phyloP scores from a whole-genome alignment of 2,113 vertebrate genomes.

The Cryptotis parvus region DNA sequence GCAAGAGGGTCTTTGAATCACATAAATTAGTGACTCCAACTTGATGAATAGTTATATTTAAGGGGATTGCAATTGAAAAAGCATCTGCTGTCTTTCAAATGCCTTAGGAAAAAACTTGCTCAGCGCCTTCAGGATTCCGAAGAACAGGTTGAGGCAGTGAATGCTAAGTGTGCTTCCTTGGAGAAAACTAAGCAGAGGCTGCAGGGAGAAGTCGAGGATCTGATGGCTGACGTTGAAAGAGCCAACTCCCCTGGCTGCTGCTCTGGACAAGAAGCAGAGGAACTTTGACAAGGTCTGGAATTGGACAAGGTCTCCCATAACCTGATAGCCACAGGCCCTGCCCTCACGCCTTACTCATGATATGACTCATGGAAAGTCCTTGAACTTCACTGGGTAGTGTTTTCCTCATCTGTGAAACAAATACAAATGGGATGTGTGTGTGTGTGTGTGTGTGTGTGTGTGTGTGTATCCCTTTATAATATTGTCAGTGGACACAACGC shows the following conservation, averaged over 20 bases:
- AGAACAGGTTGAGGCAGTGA: slow-evolving; percentile 83
- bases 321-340: neutral
- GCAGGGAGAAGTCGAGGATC: slow-evolving; percentile 87
- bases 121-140: slow-evolving; percentile 87
- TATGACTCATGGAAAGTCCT: neutral
- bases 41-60: neutral
- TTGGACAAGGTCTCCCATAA: slow-evolving; percentile 88
- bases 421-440: neutral
- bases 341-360: neutral
- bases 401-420: neutral
- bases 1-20: neutral
- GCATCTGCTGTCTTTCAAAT: slow-evolving; percentile 37
- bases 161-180: slow-evolving; percentile 87
- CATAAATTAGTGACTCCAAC: neutral
- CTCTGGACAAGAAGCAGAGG: slow-evolving; percentile 90
- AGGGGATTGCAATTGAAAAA: slow-evolving; percentile 17
- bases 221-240: slow-evolving; percentile 89
- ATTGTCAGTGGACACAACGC: neutral
- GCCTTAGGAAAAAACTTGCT: slow-evolving; percentile 86
- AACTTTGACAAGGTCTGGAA: slow-evolving; percentile 91
- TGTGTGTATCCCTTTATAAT: neutral
- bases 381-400: neutral
- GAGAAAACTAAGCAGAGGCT: slow-evolving; percentile 88
- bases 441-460: neutral
- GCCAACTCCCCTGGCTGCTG: slow-evolving; percentile 85